phyloP scores from a whole-genome alignment of 2,113 vertebrate genomes.

The Orcinus orca region DNA sequence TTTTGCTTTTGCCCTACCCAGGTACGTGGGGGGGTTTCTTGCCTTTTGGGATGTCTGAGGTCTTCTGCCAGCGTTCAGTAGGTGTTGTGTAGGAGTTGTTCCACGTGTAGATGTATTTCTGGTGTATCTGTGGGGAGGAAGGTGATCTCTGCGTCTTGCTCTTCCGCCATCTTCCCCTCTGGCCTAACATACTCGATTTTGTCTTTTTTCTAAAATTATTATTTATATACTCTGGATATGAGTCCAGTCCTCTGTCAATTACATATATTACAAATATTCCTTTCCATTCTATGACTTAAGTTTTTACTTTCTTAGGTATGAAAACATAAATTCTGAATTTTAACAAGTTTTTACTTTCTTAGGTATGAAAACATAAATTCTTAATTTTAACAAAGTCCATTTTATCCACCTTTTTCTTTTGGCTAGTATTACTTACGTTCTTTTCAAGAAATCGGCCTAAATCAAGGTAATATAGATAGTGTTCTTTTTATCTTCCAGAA shows the following conservation, averaged over 20 bases:
- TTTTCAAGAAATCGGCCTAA: not conserved
- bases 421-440: not conserved
- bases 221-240: not conserved
- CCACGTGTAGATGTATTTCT: too few relatives aligned
- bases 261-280: not conserved
- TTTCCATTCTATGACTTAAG: not conserved
- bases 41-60: too few relatives aligned
- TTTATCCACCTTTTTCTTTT: not conserved
- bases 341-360: not conserved
- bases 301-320: not conserved
- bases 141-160: too few relatives aligned
- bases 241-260: not conserved
- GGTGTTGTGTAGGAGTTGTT: too few relatives aligned
- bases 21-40: too few relatives aligned
- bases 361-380: not conserved
- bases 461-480: not conserved
- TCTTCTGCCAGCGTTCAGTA: too few relatives aligned
- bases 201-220: not conserved
- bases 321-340: not conserved
- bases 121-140: too few relatives aligned
- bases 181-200: too few relatives aligned
- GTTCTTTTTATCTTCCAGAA: not conserved
- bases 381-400: not conserved
- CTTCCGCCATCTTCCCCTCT: too few relatives aligned
- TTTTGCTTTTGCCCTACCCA: too few relatives aligned